Evolutionary conservation across 2,888 invertebrate genomes (phyloP), one percentile per base, ranked within the genome.

Genomic region (Acanthopleura granulata): DNA sequence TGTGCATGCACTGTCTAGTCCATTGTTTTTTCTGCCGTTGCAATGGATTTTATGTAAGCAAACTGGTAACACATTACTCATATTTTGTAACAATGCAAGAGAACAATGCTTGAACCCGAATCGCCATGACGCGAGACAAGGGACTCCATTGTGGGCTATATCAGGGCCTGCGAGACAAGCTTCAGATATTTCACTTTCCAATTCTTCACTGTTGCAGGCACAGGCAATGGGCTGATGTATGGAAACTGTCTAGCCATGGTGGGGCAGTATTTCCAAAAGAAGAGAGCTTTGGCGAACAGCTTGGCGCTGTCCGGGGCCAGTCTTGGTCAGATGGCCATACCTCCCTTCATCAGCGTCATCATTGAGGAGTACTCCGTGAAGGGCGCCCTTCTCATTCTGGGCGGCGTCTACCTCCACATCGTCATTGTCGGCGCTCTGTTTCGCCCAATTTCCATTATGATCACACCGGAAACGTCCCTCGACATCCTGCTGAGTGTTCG

Each of bases 201-300:
- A 12, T 66, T 66, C 27, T 6, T 66, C 25, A 16, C 6, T 66
- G 16, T 25, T 66, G 29, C 66, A 66, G 66, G 66, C 16, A 16
- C 25, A 1, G 66, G 66, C 6, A 27, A 66, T 6, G 66, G 66
- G 16, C 29, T 66, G 29, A 27, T 66, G 22, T 66, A 66, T 14
- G 66, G 66, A 3, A 66, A 66, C 66, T 66, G 66, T 27, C 66
- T 66, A 16, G 66, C 66, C 6, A 49, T 71, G 18, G 49, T 71
- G 3, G 71, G 71, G 9, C 1, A 1, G 16, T 71, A 71, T 49
- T 71, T 71, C 49, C 40, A 25, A 16, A 16, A 71, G 49, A 40
- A 49, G 22, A 40, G 71, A 49, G 71, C 71, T 16, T 49, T 71
- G 49, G 71, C 71, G 4, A 49, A 40, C 27, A 71, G 71, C n/a